Percentiles rank a stretch among this genome's conserved stretches.
Conservation (phyloP, 2,888 invertebrate genomes). For the Aporophyla nigra region DNA sequence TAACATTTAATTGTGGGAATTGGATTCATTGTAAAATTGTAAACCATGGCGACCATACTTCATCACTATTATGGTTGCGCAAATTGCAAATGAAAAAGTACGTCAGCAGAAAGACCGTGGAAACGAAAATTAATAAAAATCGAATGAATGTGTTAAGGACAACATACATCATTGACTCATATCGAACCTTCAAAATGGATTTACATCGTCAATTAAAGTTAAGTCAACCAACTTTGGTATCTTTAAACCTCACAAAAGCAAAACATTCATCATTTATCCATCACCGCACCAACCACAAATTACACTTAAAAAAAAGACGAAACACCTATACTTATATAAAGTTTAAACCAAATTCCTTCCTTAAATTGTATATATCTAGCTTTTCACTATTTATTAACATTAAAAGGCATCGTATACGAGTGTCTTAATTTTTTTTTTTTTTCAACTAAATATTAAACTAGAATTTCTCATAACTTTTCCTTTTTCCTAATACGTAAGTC, state of each 20-base stretch:
- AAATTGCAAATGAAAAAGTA: conserved; percentile 47
- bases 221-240: not conserved
- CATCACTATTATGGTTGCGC: conserved; percentile 42
- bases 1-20: conserved; percentile 60
- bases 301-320: not conserved
- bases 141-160: not conserved
- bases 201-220: not conserved
- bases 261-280: not conserved
- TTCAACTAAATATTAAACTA: no score
- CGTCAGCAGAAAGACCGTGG: conserved; percentile 26
- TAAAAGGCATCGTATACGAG: no score
- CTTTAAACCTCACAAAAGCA: not conserved
- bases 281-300: not conserved
- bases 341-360: no score
- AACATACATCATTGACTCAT: not conserved
- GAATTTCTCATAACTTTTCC: no score
- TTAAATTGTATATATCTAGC: no score
- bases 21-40: conserved; percentile 49
- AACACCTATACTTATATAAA: not conserved
- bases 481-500: not conserved
- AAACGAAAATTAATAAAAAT: conserved; percentile 36
- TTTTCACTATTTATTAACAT: no score
- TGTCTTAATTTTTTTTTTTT: no score
- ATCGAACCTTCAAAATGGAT: conserved; percentile 2
- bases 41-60: conserved; percentile 41